Conservation (phyloP, 2,113 vertebrate genomes). For the Chamaea fasciata region DNA sequence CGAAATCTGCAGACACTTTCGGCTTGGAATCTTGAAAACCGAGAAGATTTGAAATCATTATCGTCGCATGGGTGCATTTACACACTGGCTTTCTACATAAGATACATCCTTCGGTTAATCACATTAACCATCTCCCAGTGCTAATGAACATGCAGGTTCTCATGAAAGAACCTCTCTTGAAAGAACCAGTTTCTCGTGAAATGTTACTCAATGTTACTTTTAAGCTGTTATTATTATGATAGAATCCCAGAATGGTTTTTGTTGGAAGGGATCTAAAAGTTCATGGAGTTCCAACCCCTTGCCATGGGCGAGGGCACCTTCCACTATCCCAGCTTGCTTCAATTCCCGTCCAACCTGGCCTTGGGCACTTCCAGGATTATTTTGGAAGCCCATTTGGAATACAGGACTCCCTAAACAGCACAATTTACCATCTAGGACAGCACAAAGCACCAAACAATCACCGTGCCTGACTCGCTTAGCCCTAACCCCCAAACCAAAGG, state of each 20-base stretch:
- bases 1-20: slow-evolving; percentile 85
- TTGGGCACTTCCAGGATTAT: not conserved
- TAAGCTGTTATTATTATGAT: not conserved
- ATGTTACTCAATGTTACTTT: not conserved
- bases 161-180: not conserved
- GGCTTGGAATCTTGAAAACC: slow-evolving; percentile 81
- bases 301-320: not conserved
- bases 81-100: not conserved
- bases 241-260: not conserved
- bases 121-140: not conserved
- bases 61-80: not conserved
- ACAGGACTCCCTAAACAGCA: not conserved
- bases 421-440: not conserved
- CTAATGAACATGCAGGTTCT: not conserved
- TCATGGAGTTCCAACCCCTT: not conserved
- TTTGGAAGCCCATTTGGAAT: not conserved
- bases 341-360: accelerated
- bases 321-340: not conserved
- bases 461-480: not conserved
- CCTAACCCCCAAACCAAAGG: not conserved
- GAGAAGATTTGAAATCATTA: not conserved
- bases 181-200: too few relatives aligned
- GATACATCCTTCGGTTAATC: not conserved
- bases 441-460: not conserved
- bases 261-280: not conserved